Conservation (phyloP, 2,113 vertebrate species). For the Ictalurus furcatus region DNA sequence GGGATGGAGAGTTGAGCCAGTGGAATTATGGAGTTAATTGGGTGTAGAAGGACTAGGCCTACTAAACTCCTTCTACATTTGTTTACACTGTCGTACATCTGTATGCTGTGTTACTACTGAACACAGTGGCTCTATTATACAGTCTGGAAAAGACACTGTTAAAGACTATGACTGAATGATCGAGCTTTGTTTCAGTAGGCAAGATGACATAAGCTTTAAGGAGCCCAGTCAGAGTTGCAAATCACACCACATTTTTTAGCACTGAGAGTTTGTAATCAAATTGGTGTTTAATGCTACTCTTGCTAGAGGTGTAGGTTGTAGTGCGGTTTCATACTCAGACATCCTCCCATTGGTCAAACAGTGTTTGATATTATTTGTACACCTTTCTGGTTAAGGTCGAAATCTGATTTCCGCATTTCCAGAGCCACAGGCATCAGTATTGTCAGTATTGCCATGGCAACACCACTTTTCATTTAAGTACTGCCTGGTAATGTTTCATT, state of each 20-base stretch:
- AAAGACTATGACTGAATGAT: conserved; percentile 35
- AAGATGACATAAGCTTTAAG: conserved; percentile 30
- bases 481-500: not conserved
- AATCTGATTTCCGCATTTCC: not conserved
- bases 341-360: not conserved
- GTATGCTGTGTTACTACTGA: conserved; percentile 10
- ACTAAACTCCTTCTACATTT: conserved; percentile 17
- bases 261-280: conserved; percentile 24
- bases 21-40: conserved; percentile 48
- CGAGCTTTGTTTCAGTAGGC: conserved; percentile 40
- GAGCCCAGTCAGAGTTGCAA: conserved; percentile 18
- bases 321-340: not conserved
- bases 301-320: not conserved
- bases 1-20: not conserved
- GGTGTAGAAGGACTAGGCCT: not conserved
- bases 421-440: not conserved
- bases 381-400: not conserved
- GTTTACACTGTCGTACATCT: conserved; percentile 24
- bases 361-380: not conserved
- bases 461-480: not conserved
- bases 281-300: conserved; percentile 17
- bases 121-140: conserved; percentile 3
- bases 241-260: conserved; percentile 19
- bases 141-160: conserved; percentile 32
- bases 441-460: conserved; percentile 18